phyloP scores from a whole-genome alignment of 2,888 invertebrate species.

The Hydriomena furcata region DNA sequence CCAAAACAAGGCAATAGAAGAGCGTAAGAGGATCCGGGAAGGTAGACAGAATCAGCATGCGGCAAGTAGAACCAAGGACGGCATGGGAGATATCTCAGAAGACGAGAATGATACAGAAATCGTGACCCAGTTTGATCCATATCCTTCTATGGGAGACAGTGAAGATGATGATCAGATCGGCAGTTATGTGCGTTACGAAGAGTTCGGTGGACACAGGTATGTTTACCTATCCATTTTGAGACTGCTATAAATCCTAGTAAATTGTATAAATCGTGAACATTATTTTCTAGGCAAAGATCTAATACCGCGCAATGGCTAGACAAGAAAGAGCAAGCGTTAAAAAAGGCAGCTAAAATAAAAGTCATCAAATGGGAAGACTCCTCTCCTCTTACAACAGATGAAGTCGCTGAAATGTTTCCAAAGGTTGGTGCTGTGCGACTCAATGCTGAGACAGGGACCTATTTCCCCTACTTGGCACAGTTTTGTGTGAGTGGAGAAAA shows the following conservation, averaged over 20 bases:
- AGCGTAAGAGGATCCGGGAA: constrained; percentile 63
- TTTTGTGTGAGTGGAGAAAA: too few relatives aligned
- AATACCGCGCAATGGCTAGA: constrained; percentile 95
- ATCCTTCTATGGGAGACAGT: constrained; percentile 91
- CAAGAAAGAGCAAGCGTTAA: constrained; percentile 93
- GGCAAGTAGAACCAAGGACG: constrained; percentile 62
- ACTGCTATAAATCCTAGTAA: neutral
- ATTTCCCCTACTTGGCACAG: too few relatives aligned
- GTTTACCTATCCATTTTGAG: too few relatives aligned
- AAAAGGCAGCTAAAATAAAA: constrained; percentile 90
- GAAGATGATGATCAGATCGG: constrained; percentile 89
- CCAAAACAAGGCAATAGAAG: constrained; percentile 72
- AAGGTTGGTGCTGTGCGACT: too few relatives aligned
- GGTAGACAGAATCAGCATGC: constrained; percentile 59
- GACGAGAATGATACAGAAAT: constrained; percentile 70
- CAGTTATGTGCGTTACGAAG: constrained; percentile 89
- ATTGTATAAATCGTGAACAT: neutral
- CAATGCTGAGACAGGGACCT: too few relatives aligned
- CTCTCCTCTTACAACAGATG: constrained; percentile 78
- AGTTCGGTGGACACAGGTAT: constrained; percentile 83
- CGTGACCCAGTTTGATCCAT: constrained; percentile 85
- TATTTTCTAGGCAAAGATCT: constrained; percentile 87
- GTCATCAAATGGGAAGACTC: constrained; percentile 88
- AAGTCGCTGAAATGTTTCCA: constrained; percentile 84
- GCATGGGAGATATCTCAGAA: constrained; percentile 59